phyloP scores from a whole-genome alignment of 2,797 vertebrate genomes.

The Iguana delicatissima region DNA sequence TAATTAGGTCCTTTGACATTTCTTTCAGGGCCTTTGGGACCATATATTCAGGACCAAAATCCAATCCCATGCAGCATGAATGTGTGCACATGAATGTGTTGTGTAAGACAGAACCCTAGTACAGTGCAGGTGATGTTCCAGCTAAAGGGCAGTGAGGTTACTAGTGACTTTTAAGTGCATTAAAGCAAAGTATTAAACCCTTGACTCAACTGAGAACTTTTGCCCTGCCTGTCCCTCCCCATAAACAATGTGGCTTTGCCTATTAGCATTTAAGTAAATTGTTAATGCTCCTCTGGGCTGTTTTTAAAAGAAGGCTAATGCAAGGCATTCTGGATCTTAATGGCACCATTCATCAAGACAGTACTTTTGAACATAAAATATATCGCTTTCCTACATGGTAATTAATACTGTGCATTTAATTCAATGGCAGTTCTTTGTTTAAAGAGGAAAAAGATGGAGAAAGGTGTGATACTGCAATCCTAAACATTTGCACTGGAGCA shows the following conservation, averaged over 20 bases:
- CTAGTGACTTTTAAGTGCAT: conserved; percentile 64
- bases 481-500: conserved; percentile 6
- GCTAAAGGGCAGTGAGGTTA: conserved; percentile 59
- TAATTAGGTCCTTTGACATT: conserved; percentile 52
- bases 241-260: conserved; percentile 65
- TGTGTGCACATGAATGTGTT: conserved; percentile 18
- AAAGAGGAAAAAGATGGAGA: conserved; percentile 75
- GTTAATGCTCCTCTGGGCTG: conserved; percentile 76
- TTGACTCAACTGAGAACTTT: conserved; percentile 38
- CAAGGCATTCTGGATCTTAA: conserved; percentile 78
- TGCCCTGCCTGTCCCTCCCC: not conserved
- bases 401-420: conserved; percentile 77
- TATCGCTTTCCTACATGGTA: conserved; percentile 77
- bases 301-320: conserved; percentile 68
- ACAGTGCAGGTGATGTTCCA: conserved; percentile 42
- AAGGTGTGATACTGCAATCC: conserved; percentile 75
- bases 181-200: conserved; percentile 67
- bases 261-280: conserved; percentile 79
- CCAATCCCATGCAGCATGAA: conserved; percentile 18
- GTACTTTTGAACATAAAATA: conserved; percentile 79
- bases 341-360: conserved; percentile 80
- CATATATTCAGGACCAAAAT: conserved; percentile 51
- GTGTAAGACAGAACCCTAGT: conserved; percentile 40
- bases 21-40: conserved; percentile 40
- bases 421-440: conserved; percentile 74